Evolutionary conservation across 2,797 vertebrate genomes (phyloP).

Genomic region (Neosilurus hyrtlii): DNA sequence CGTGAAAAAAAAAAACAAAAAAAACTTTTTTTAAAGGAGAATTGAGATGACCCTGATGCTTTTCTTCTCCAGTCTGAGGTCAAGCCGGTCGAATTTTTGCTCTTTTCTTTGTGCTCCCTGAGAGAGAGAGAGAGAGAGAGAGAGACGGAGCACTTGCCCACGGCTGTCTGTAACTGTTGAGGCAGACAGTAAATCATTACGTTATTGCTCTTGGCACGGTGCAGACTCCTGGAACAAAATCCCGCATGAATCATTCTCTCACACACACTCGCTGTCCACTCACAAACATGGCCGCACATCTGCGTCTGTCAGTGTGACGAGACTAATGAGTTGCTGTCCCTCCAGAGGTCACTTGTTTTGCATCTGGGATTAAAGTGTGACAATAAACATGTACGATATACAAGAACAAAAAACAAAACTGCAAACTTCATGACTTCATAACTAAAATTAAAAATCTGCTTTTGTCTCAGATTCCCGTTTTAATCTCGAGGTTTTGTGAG

Average conservation of each 20-base stretch:
- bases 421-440: not conserved
- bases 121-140: too few relatives aligned
- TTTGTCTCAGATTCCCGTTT: too few relatives aligned
- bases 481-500: not conserved
- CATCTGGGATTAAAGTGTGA: not conserved
- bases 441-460: too few relatives aligned
- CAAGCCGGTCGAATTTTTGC: constrained; percentile 30
- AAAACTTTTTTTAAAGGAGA: not conserved
- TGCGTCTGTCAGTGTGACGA: not conserved
- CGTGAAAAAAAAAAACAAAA: constrained; percentile 25
- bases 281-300: constrained; percentile 8
- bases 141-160: constrained; percentile 26
- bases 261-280: constrained; percentile 19
- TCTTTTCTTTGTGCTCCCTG: constrained; percentile 18
- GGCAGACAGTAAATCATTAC: constrained; percentile 34
- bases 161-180: constrained; percentile 32
- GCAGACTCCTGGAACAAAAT: constrained; percentile 34
- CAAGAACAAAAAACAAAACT: not conserved
- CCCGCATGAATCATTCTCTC: constrained; percentile 40
- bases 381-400: not conserved
- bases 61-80: not conserved
- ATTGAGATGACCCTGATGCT: constrained; percentile 34
- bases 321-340: constrained; percentile 2
- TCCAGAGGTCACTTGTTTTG: not conserved
- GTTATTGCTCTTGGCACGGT: constrained; percentile 29